Conservation (phyloP, 1,140 invertebrate genomes). For the Anastrepha obliqua region DNA sequence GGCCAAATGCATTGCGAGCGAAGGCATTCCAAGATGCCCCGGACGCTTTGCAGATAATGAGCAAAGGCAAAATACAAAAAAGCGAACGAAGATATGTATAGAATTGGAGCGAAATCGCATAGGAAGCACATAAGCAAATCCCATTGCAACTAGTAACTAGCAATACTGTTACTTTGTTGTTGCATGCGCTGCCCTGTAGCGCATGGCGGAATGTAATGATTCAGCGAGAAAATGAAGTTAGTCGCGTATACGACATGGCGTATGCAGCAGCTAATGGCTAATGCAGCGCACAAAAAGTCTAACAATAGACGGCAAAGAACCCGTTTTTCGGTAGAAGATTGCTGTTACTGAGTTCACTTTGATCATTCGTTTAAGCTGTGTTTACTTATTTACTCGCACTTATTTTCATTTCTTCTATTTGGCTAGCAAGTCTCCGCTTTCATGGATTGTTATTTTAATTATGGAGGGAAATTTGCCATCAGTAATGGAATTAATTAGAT, state of each 20-base stretch:
- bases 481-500: slow-evolving; percentile 5
- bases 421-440: background rate
- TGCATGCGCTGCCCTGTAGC: background rate
- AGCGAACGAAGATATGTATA: background rate
- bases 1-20: background rate
- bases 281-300: background rate
- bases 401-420: background rate
- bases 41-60: background rate
- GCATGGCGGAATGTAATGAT: background rate
- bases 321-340: background rate
- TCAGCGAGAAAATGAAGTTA: background rate
- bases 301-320: background rate
- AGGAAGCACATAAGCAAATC: background rate
- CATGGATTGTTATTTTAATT: background rate
- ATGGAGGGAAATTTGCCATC: background rate
- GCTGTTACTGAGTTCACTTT: background rate
- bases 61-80: background rate
- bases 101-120: background rate
- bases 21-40: background rate
- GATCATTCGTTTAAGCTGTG: background rate
- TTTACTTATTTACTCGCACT: background rate
- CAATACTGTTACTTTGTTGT: background rate
- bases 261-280: background rate
- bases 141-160: background rate
- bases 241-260: background rate